phyloP scores from a whole-genome alignment of 2,113 vertebrate species.

The Dinomys branickii region DNA sequence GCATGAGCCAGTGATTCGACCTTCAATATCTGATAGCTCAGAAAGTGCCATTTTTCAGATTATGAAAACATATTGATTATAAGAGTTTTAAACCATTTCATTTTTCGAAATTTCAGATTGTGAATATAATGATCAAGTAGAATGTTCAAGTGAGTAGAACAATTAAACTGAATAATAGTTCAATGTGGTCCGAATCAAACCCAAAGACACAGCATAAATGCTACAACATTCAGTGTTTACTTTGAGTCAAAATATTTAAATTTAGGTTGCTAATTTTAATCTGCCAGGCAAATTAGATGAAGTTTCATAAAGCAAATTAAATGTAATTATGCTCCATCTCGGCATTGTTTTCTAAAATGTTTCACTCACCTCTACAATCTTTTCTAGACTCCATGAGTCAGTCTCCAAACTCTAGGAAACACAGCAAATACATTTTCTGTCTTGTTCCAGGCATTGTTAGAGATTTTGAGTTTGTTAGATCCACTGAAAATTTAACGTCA shows the following conservation, averaged over 20 bases:
- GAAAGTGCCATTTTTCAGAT: background rate
- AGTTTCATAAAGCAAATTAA: background rate
- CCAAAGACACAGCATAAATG: background rate
- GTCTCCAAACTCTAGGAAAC: background rate
- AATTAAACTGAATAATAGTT: background rate
- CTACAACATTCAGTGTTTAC: background rate
- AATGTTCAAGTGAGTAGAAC: background rate
- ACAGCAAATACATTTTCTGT: too few species aligned
- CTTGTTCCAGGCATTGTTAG: background rate
- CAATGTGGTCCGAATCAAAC: background rate
- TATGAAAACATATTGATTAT: background rate
- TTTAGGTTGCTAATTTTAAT: background rate
- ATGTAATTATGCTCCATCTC: background rate
- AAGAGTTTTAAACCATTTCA: background rate
- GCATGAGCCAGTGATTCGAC: background rate
- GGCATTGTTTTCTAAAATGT: background rate
- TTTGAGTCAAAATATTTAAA: conserved; percentile 27
- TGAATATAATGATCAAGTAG: conserved; percentile 15
- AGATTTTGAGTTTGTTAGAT: background rate
- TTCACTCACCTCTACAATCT: background rate
- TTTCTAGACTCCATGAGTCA: background rate
- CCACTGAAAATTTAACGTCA: background rate
- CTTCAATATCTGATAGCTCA: background rate
- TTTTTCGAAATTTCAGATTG: background rate
- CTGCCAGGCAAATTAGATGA: background rate